A percentile compares a stretch with the other conserved stretches of the same genome.
phyloP scores from a whole-genome alignment of 2,888 invertebrate species.

The Campoletis raptor region DNA sequence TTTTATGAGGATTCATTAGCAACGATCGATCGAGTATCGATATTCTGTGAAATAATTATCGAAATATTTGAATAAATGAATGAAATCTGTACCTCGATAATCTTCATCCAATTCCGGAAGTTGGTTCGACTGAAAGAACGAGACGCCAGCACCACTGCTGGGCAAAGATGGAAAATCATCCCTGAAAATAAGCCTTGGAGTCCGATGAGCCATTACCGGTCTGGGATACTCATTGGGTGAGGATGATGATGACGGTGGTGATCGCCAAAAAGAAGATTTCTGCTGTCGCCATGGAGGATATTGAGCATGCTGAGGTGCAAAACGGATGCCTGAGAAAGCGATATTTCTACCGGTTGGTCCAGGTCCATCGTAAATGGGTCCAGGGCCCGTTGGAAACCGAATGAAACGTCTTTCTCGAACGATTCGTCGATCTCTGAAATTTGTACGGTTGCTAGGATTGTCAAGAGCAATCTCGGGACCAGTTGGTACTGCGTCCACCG shows the following conservation, averaged over 20 bases:
- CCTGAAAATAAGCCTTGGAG: conserved; percentile 82
- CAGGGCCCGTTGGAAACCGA: conserved; percentile 78
- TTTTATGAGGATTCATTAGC: conserved; percentile 40
- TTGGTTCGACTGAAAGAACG: conserved; percentile 82
- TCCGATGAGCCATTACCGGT: conserved; percentile 83
- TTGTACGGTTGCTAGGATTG: conserved; percentile 59
- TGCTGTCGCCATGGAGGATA: conserved; percentile 81
- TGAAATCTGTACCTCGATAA: conserved; percentile 77
- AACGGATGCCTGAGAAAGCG: conserved; percentile 73
- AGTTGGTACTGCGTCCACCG: conserved; percentile 31
- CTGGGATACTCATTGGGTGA: conserved; percentile 71
- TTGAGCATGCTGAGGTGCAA: conserved; percentile 67
- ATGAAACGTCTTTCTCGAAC: conserved; percentile 77
- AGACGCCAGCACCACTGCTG: conserved; percentile 75
- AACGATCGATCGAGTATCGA: not conserved
- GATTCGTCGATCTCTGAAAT: conserved; percentile 49
- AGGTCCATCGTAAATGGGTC: conserved; percentile 75
- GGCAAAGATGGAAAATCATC: conserved; percentile 81
- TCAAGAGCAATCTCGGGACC: conserved; percentile 20
- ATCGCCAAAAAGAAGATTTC: conserved; percentile 81
- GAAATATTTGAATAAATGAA: not conserved
- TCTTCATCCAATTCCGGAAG: conserved; percentile 82
- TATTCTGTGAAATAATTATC: not conserved
- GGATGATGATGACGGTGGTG: conserved; percentile 64
- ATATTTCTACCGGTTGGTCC: conserved; percentile 68